Conservation (phyloP, 2,797 vertebrate genomes). For the Propithecus deckenii region DNA sequence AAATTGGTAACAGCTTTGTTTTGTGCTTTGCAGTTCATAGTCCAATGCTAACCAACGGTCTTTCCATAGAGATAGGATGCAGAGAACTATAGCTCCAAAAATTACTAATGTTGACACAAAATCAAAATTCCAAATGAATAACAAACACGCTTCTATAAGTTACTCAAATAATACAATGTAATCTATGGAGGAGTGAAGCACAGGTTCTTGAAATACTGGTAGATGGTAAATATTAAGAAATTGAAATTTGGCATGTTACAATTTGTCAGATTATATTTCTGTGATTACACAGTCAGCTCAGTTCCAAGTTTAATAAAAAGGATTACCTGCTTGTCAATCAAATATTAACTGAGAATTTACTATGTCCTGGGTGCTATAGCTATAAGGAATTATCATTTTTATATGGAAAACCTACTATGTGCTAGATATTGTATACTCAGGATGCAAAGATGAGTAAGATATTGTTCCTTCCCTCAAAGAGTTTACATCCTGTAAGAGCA, state of each 20-base stretch:
- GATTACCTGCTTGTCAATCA: neutral
- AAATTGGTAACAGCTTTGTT: neutral
- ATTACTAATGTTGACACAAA: neutral
- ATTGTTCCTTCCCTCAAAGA: neutral
- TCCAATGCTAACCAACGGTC: neutral
- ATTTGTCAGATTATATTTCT: neutral
- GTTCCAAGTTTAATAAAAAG: neutral
- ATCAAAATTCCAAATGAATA: constrained; percentile 12
- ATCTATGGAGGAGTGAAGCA: neutral
- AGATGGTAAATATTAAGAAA: neutral
- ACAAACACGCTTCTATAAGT: neutral
- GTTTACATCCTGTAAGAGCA: neutral
- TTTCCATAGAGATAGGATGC: neutral
- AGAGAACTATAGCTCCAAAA: neutral
- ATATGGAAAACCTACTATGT: neutral
- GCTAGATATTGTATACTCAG: neutral
- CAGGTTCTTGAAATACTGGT: neutral
- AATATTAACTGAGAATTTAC: neutral
- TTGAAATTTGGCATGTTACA: neutral
- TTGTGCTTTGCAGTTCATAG: neutral
- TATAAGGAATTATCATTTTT: neutral
- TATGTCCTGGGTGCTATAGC: neutral
- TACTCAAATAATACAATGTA: neutral
- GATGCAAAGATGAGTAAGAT: neutral
- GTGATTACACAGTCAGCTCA: neutral